Evolutionary conservation across 2,113 vertebrate genomes (phyloP).

Genomic region (Equus przewalskii): DNA sequence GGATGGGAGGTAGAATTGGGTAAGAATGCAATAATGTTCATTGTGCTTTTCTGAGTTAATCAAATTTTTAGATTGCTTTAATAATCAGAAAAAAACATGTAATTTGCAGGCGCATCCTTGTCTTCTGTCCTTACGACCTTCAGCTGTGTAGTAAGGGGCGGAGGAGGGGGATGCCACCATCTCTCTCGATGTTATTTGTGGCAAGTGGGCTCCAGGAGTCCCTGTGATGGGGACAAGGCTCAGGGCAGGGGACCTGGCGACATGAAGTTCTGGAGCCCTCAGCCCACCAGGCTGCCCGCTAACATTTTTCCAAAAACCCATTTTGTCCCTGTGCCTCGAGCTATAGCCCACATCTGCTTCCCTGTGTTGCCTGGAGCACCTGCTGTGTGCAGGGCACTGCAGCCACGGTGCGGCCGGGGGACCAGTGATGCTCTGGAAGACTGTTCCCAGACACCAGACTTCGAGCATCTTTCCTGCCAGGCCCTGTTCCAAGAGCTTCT

Average conservation of each 20-base stretch:
- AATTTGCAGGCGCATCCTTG: not conserved
- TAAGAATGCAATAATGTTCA: fast-evolving
- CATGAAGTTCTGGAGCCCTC: not conserved
- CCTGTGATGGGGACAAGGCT: fast-evolving
- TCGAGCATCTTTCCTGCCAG: not conserved
- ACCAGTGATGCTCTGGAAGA: not conserved
- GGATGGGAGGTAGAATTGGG: not conserved
- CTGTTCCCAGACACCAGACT: not conserved
- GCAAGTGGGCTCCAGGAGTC: not conserved
- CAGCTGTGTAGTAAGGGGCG: fast-evolving
- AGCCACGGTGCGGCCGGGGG: fast-evolving
- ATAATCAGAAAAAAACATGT: not conserved
- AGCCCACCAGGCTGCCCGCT: not conserved
- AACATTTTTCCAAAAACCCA: not conserved
- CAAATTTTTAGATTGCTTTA: not conserved
- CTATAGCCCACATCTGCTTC: fast-evolving
- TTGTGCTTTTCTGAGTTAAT: not conserved
- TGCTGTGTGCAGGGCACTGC: too few species aligned
- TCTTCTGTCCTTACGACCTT: not conserved
- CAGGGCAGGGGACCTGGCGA: not conserved
- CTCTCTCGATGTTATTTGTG: not conserved
- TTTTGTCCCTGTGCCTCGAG: not conserved
- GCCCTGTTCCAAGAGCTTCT: not conserved
- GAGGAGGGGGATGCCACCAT: fast-evolving
- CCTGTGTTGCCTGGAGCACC: fast-evolving